These are phyloP conservation scores for Albula goreensis DNA, from an alignment of 2,113 vertebrate species.

Conservation along the genomic window DNA sequence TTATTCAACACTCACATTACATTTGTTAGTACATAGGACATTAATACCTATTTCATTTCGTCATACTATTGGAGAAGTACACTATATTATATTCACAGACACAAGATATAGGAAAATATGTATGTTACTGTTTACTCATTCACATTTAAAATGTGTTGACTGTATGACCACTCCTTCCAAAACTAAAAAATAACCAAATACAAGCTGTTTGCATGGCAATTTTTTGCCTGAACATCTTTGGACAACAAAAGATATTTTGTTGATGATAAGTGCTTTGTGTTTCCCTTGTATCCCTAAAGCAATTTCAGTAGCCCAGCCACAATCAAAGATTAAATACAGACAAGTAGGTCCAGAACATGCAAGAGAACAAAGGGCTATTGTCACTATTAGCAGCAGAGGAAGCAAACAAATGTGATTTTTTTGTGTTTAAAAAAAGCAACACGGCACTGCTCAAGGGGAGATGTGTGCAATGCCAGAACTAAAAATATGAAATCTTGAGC, in stretches of 20 bases:
- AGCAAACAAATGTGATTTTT: not conserved
- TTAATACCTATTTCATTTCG: not conserved
- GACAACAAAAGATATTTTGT: constrained; percentile 12
- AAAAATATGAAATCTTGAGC: not conserved
- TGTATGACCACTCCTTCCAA: not conserved
- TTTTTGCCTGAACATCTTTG: not conserved
- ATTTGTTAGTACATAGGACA: not conserved
- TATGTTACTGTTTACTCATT: not conserved
- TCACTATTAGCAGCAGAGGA: not conserved
- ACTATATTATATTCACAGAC: not conserved
- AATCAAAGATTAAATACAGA: constrained; percentile 30
- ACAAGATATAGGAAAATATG: not conserved
- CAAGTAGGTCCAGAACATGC: not conserved
- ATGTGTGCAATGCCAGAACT: not conserved
- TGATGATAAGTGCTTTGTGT: constrained; percentile 17
- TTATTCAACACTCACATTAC: no score
- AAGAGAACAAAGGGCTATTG: not conserved
- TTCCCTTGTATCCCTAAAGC: constrained; percentile 18
- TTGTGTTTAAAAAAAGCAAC: not conserved
- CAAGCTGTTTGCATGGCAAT: not conserved
- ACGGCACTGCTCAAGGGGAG: not conserved
- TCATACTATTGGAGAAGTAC: not conserved
- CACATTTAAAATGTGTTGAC: not conserved
- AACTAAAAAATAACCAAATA: not conserved
- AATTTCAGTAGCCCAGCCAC: constrained; percentile 28